Evolutionary conservation across 2,888 invertebrate genomes (phyloP).

Genomic region (Thereva nobilitata): DNA sequence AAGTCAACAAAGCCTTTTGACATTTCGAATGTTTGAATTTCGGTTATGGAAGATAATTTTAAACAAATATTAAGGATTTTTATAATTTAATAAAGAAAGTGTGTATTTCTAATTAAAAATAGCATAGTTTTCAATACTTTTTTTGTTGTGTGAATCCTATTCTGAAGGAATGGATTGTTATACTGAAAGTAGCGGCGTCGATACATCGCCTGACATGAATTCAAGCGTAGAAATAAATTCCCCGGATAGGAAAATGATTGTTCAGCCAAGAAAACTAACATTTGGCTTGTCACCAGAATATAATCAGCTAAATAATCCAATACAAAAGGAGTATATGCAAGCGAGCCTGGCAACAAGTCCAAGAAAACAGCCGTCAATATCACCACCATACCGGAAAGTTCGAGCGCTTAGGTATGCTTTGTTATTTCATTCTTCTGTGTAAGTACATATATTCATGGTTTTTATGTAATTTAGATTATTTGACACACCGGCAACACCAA

Average conservation of each 20-base stretch:
- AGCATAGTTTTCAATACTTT: neutral
- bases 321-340: constrained; percentile 37
- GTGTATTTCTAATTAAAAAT: neutral
- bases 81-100: neutral
- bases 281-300: constrained; percentile 52
- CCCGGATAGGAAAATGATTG: constrained; percentile 39
- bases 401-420: constrained; percentile 61
- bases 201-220: constrained; percentile 45
- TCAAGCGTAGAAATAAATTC: constrained; percentile 43
- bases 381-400: constrained; percentile 66
- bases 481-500: constrained; percentile 85
- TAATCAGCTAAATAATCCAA: constrained; percentile 29
- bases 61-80: constrained; percentile 2
- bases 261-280: constrained; percentile 53
- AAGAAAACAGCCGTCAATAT: constrained; percentile 46
- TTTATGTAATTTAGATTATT: constrained; percentile 65
- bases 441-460: neutral
- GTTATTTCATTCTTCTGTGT: neutral
- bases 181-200: constrained; percentile 45
- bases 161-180: constrained; percentile 39
- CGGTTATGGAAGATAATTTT: constrained; percentile 24
- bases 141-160: neutral
- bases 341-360: constrained; percentile 41
- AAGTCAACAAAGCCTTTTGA: constrained; percentile 14
- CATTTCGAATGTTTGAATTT: constrained; percentile 13